Evolutionary conservation across 2,797 vertebrate species (phyloP), one percentile per base, ranked within the genome.

Genomic region (Garrulus glandarius): DNA sequence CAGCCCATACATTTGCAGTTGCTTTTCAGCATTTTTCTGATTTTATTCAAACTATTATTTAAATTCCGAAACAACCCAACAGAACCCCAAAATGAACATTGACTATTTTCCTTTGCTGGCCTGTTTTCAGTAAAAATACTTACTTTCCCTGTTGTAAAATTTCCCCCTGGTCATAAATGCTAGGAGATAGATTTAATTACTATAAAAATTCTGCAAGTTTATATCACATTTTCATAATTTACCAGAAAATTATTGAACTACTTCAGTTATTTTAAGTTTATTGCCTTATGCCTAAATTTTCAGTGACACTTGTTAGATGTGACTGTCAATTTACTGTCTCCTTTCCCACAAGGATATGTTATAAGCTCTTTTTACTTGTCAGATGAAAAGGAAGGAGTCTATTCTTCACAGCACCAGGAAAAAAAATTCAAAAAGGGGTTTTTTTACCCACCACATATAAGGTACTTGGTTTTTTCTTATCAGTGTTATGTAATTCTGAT

Each of bases 201-300:
- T 75, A 27, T 13, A 27, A 84, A 78, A 39, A 19, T 4, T 26
- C 47, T 37, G 13, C 13, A 88, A 47, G 8, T 32, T 79, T 55
- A 13, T 71, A 53, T 72, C 15, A 43, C 16, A 21, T 39, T 83
- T 84, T 69, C 30, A 7, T 84, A 76, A 72, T 76, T 91, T 43
- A 69, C 13, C 21, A 61, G 46, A 75, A 85, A 84, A 83, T 71
- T 86, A 44, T 39, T 64, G 44, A 70, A 64, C 27, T 17, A n/a
- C 41, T 75, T 89, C 7, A 39, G 76, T 85, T 92, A 78, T 52
- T 78, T 86, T 70, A 68, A 64, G 47, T 79, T 74, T 77, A 72
- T 76, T 94, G 70, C 67, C 46, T 53, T 78, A 29, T 34, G 21
- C 20, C 55, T 76, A 36, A 19, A 64, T 89, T 93, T 82, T 79